phyloP scores from a whole-genome alignment of 2,113 vertebrate species.

The Barnardius zonarius region DNA sequence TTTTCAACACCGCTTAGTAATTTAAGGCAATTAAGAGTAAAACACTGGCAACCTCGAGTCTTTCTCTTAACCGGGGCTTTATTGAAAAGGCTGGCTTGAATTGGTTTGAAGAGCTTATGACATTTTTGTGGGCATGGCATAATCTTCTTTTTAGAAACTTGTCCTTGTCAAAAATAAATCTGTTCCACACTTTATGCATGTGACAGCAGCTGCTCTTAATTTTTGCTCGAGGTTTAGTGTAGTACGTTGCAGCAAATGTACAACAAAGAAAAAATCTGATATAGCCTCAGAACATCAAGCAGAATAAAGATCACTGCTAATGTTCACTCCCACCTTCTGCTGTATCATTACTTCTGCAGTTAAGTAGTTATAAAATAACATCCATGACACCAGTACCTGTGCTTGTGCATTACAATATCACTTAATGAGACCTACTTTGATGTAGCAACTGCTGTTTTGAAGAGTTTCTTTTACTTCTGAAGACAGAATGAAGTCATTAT shows the following conservation, averaged over 20 bases:
- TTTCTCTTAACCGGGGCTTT: not conserved
- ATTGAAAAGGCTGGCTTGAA: conserved; percentile 5
- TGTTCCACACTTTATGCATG: conserved; percentile 17
- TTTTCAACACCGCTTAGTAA: not conserved
- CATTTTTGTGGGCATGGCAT: not conserved
- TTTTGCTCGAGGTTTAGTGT: conserved; percentile 47
- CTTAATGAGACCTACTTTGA: conserved; percentile 64
- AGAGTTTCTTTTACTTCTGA: conserved; percentile 43
- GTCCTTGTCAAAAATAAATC: conserved; percentile 29
- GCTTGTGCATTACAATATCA: conserved; percentile 63
- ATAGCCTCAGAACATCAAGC: conserved; percentile 7
- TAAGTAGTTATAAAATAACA: conserved; percentile 63
- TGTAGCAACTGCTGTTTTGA: conserved; percentile 60
- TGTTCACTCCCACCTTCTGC: conserved; percentile 66
- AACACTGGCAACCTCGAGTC: not conserved
- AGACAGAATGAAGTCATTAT: conserved; percentile 48
- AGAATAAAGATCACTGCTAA: conserved; percentile 65
- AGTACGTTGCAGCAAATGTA: conserved; percentile 28
- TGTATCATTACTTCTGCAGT: conserved; percentile 56
- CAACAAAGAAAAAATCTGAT: conserved; percentile 58
- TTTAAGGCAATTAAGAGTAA: not conserved
- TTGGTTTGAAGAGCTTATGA: not conserved
- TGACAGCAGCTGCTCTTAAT: conserved; percentile 25
- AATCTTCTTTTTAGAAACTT: conserved; percentile 32
- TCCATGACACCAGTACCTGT: conserved; percentile 52